Conservation (phyloP, 2,113 vertebrate species). For the Poeciliopsis retropinna region DNA sequence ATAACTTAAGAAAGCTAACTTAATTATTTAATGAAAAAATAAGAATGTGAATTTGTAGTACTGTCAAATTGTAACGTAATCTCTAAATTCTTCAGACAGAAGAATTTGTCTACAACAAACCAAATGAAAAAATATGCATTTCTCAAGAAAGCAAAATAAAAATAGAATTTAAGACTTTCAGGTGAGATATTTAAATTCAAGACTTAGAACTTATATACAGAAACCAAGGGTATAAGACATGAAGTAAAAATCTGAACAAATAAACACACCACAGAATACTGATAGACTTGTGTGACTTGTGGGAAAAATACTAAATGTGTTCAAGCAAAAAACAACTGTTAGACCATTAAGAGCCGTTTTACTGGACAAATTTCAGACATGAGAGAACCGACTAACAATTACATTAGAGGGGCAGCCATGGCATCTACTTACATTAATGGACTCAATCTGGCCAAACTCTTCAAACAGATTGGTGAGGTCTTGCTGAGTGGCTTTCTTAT, state of each 20-base stretch:
- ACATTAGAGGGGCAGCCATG: not conserved
- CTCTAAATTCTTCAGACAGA: too few species aligned
- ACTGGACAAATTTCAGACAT: not conserved
- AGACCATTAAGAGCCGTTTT: not conserved
- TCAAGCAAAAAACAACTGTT: not conserved
- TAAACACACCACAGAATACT: not conserved
- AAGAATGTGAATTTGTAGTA: too few species aligned
- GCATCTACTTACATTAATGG: slow-evolving; percentile 92
- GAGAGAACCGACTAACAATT: not conserved
- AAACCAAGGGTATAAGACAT: not conserved
- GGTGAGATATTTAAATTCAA: too few species aligned
- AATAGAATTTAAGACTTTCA: too few species aligned
- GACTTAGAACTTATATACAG: not conserved
- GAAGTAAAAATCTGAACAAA: slow-evolving; percentile 7
- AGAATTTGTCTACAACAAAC: too few species aligned
- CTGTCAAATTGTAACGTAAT: too few species aligned
- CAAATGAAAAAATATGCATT: too few species aligned
- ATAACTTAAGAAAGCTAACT: too few species aligned
- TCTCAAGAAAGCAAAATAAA: too few species aligned
- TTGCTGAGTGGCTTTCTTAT: slow-evolving; percentile 98
- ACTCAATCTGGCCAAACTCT: slow-evolving; percentile 98
- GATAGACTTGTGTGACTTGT: not conserved
- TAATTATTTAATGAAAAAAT: too few species aligned
- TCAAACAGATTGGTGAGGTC: slow-evolving; percentile 98
- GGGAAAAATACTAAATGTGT: not conserved